Conservation (phyloP, 2,113 vertebrate genomes). For the Notiomystis cincta region DNA sequence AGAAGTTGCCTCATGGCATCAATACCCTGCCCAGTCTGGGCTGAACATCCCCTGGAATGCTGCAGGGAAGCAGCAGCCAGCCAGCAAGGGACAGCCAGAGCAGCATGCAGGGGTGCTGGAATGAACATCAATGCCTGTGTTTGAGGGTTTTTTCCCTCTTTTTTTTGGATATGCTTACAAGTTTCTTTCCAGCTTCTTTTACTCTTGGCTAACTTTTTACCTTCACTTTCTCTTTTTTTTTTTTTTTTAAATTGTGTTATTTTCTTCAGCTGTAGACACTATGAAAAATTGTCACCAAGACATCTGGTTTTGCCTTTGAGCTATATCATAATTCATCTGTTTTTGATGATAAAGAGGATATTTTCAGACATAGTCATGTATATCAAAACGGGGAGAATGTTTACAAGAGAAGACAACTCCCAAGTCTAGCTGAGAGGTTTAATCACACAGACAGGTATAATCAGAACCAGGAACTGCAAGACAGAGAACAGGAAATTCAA, state of each 20-base stretch:
- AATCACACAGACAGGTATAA: background rate
- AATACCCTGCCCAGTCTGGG: background rate
- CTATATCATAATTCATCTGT: background rate
- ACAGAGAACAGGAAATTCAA: background rate
- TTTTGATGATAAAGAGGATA: background rate
- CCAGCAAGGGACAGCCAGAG: background rate
- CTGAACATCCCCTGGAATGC: background rate
- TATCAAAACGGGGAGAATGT: background rate
- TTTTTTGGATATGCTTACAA: background rate
- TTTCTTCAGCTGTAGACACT: background rate
- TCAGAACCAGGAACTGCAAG: background rate
- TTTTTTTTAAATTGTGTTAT: background rate
- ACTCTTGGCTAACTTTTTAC: background rate
- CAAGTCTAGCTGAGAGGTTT: background rate
- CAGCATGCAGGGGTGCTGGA: background rate
- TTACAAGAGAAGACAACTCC: background rate
- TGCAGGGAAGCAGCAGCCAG: background rate
- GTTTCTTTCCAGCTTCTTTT: background rate
- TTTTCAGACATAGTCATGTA: background rate
- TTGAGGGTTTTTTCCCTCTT: rapidly evolving
- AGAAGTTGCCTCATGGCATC: background rate
- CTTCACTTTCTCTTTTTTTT: background rate
- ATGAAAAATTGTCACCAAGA: background rate
- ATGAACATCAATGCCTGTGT: background rate
- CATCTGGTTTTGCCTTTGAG: background rate